Percentiles rank a stretch among this genome's conserved stretches.
Evolutionary conservation across 2,797 vertebrate genomes (phyloP).

Genomic region (Acipenser oxyrinchus): DNA sequence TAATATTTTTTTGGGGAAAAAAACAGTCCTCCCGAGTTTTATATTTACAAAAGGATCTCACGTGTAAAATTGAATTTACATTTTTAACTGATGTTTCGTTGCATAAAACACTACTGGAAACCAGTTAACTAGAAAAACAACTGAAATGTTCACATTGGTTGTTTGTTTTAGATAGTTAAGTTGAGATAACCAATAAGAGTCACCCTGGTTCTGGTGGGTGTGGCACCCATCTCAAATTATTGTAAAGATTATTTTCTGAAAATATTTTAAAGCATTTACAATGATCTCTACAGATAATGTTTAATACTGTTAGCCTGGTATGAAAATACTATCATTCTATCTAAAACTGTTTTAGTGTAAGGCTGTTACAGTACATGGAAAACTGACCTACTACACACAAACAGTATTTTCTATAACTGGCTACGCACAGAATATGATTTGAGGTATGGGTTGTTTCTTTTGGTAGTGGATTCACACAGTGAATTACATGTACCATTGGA

Average conservation of each 20-base stretch:
- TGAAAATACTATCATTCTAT: slow-evolving; percentile 6
- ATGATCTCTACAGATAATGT: not conserved
- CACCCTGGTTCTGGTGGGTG: too few species aligned
- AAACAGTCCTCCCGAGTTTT: too few species aligned
- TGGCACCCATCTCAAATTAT: too few species aligned
- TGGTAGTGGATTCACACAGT: slow-evolving; percentile 55
- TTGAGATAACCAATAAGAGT: too few species aligned
- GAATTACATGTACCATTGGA: slow-evolving; percentile 26
- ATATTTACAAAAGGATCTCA: too few species aligned
- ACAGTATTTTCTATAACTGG: slow-evolving; percentile 22
- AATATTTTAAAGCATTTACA: not conserved
- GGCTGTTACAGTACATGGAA: slow-evolving; percentile 9
- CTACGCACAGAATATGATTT: slow-evolving; percentile 49
- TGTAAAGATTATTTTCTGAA: not conserved
- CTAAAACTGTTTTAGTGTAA: slow-evolving; percentile 5
- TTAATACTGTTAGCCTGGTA: slow-evolving; percentile 7
- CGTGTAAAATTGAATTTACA: too few species aligned
- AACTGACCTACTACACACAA: slow-evolving; percentile 3
- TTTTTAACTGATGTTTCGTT: too few species aligned
- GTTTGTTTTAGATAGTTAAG: too few species aligned
- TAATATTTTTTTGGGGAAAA: too few species aligned
- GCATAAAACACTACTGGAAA: too few species aligned
- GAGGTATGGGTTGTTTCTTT: slow-evolving; percentile 75
- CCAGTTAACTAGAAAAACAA: too few species aligned
- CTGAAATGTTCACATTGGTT: too few species aligned